A percentile compares a stretch with the other conserved stretches of the same genome.
Evolutionary conservation across 2,113 vertebrate species (phyloP).

Genomic region (Mus pahari): DNA sequence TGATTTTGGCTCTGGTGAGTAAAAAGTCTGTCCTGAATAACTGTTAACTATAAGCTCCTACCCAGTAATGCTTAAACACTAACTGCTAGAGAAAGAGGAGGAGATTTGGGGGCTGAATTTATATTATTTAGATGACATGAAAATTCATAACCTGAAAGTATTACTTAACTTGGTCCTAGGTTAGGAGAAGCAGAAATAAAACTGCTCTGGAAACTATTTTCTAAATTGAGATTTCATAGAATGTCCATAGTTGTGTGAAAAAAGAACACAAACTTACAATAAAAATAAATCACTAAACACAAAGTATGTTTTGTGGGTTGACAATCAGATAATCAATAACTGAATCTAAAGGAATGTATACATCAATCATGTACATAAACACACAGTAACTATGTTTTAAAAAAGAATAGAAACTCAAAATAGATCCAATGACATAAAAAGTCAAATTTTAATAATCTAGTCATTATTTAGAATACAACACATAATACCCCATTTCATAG

Average conservation of each 20-base stretch:
- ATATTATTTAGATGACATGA: neutral
- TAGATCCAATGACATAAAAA: neutral
- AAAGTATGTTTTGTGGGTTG: neutral
- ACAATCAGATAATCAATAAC: neutral
- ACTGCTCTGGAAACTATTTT: neutral
- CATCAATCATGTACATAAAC: neutral
- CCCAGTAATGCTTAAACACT: neutral
- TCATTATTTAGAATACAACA: constrained; percentile 6
- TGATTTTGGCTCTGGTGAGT: neutral
- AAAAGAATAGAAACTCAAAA: constrained; percentile 35
- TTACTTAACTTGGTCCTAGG: neutral
- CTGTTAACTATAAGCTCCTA: neutral
- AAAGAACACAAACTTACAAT: neutral
- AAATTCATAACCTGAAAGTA: constrained; percentile 31
- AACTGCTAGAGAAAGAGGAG: neutral
- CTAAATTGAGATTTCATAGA: constrained; percentile 29
- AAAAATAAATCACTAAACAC: neutral
- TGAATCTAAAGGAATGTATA: neutral
- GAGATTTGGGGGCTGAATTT: neutral
- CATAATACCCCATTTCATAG: neutral
- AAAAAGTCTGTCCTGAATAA: constrained; percentile 4
- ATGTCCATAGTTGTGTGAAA: neutral
- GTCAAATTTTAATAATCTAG: constrained; percentile 5
- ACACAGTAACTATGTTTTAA: constrained; percentile 25
- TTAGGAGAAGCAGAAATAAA: constrained; percentile 12